These are phyloP conservation scores for Nixonia krombeini DNA, from an alignment of 1,140 invertebrate species.

Conservation along the genomic window DNA sequence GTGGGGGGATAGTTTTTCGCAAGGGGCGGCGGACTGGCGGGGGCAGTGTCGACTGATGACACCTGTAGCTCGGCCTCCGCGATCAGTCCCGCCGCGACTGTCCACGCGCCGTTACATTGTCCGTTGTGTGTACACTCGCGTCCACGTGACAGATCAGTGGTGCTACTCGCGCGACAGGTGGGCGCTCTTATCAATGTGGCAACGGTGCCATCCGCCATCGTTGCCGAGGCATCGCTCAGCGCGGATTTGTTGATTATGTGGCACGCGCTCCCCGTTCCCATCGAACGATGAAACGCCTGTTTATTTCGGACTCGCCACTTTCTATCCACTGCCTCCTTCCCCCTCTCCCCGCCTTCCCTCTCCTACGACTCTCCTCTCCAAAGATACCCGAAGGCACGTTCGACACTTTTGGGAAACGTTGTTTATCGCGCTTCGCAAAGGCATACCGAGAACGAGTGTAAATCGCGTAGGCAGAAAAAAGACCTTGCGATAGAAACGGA, in stretches of 20 bases:
- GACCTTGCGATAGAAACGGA: slow-evolving; percentile 39
- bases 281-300: too few species aligned
- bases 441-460: slow-evolving; percentile 34
- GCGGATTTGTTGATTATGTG: neutral
- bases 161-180: slow-evolving; percentile 38
- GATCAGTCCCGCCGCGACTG: slow-evolving; percentile 66
- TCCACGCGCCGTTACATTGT: slow-evolving; percentile 58
- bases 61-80: slow-evolving; percentile 65
- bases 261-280: too few species aligned
- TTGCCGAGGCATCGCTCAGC: slow-evolving; percentile 3
- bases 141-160: slow-evolving; percentile 39
- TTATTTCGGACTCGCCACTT: slow-evolving; percentile 6
- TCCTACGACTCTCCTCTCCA: neutral
- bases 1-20: too few species aligned
- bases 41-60: slow-evolving; percentile 58
- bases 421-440: slow-evolving; percentile 9
- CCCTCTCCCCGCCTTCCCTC: neutral
- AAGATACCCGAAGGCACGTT: too few species aligned
- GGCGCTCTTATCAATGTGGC: slow-evolving; percentile 12
- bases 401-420: too few species aligned
- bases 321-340: neutral
- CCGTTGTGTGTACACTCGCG: slow-evolving; percentile 36
- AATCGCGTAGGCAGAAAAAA: slow-evolving; percentile 44
- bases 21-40: slow-evolving; percentile 27
- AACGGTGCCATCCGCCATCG: neutral